Conservation (phyloP, 2,113 vertebrate species). For the Ascaphus truei region DNA sequence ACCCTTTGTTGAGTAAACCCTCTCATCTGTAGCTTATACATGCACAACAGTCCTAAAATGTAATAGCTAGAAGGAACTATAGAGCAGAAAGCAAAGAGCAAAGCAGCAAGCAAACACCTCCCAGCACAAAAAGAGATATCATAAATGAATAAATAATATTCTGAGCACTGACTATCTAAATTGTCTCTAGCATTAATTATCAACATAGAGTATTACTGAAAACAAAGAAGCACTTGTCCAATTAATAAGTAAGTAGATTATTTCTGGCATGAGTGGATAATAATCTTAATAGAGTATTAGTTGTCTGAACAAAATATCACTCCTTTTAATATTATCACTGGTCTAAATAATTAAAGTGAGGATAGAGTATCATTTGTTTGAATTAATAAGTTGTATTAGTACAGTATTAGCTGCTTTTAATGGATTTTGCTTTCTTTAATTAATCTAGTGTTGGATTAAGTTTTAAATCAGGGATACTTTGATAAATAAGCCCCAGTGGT, state of each 20-base stretch:
- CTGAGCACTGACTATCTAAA: background rate
- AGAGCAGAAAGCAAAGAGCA: no score
- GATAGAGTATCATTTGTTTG: constrained; percentile 25
- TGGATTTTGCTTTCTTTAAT: no score
- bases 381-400: constrained; percentile 9
- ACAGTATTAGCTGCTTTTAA: no score
- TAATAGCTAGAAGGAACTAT: no score
- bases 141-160: constrained; percentile 14
- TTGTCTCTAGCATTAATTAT: constrained; percentile 22
- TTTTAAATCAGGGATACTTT: no score
- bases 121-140: background rate
- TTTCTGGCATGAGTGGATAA: constrained; percentile 2
- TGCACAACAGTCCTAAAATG: no score
- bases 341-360: no score
- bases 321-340: no score
- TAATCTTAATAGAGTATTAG: background rate
- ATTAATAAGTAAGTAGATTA: constrained; percentile 22
- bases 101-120: background rate
- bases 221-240: constrained; percentile 5
- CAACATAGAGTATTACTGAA: constrained; percentile 1
- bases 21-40: no score
- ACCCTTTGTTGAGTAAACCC: no score
- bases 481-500: no score
- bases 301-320: background rate
- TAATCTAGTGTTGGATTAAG: no score